Evolutionary conservation across 2,888 invertebrate genomes (phyloP).

Genomic region (Vandiemenella viatica): DNA sequence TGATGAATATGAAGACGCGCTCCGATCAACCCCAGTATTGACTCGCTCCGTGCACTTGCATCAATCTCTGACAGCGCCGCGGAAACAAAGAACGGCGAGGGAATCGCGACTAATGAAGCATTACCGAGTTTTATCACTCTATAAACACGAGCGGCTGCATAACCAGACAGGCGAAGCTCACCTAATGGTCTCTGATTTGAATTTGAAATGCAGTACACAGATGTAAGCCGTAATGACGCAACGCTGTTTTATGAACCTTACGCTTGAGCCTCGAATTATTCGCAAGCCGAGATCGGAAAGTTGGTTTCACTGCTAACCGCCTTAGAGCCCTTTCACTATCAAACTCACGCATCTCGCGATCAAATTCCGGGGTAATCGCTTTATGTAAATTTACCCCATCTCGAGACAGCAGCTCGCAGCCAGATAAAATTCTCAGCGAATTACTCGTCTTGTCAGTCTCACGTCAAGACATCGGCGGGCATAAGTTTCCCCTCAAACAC

Average conservation of each 20-base stretch:
- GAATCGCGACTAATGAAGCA: background rate
- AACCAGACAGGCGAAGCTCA: background rate
- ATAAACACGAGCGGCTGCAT: background rate
- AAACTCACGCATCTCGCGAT: background rate
- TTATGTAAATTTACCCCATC: background rate
- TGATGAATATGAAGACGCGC: too few relatives aligned
- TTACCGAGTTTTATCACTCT: background rate
- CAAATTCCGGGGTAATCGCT: background rate
- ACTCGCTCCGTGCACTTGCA: too few relatives aligned
- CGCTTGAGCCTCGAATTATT: background rate
- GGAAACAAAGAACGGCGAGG: background rate
- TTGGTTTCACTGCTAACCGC: background rate
- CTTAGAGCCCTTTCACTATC: background rate
- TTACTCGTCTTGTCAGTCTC: too few relatives aligned
- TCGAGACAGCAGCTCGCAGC: background rate
- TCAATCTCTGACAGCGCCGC: background rate
- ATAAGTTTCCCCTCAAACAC: too few relatives aligned
- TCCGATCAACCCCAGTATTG: too few relatives aligned
- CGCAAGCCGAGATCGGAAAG: background rate
- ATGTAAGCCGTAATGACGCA: background rate
- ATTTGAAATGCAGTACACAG: background rate
- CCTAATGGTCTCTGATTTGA: background rate
- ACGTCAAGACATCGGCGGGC: too few relatives aligned
- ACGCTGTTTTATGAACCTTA: background rate
- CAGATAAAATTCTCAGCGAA: background rate